Conservation (phyloP, 2,113 vertebrate genomes). For the Phrynosoma platyrhinos region DNA sequence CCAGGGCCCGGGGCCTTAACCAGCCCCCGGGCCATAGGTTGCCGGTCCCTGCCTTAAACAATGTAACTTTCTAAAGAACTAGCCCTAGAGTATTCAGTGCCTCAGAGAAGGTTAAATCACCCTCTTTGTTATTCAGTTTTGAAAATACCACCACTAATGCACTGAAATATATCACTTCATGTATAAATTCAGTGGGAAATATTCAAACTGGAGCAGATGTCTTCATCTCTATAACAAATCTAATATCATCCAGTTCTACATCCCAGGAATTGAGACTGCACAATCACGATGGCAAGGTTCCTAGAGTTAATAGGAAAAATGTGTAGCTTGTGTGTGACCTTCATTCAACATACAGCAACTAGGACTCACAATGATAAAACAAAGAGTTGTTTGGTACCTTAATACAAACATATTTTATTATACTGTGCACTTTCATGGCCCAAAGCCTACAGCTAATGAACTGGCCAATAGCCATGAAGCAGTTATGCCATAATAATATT, state of each 20-base stretch:
- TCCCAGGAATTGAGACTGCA: neutral
- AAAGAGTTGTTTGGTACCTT: too few species aligned
- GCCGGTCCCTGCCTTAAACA: too few species aligned
- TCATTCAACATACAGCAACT: constrained; percentile 2
- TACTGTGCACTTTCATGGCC: too few species aligned
- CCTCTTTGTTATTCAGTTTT: constrained; percentile 57
- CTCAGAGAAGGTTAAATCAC: constrained; percentile 59
- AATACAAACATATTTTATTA: too few species aligned
- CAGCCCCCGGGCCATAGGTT: too few species aligned
- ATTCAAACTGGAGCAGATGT: constrained; percentile 51
- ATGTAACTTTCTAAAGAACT: constrained; percentile 58
- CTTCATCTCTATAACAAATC: constrained; percentile 57
- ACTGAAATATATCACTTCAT: constrained; percentile 59
- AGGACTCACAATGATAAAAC: too few species aligned
- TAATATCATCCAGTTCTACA: constrained; percentile 27
- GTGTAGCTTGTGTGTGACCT: constrained; percentile 36
- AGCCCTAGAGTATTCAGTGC: constrained; percentile 40
- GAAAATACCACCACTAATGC: constrained; percentile 68
- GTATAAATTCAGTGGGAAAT: constrained; percentile 53
- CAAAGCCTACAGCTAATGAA: too few species aligned
- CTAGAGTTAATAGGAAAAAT: constrained; percentile 23
- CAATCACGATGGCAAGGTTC: neutral
- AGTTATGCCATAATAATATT: too few species aligned
- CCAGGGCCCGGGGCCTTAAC: too few species aligned
- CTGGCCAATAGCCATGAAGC: too few species aligned